Base-by-base conservation (phyloP, 2,797 vertebrate species). In the Lepilemur septentrionalis region DNA sequence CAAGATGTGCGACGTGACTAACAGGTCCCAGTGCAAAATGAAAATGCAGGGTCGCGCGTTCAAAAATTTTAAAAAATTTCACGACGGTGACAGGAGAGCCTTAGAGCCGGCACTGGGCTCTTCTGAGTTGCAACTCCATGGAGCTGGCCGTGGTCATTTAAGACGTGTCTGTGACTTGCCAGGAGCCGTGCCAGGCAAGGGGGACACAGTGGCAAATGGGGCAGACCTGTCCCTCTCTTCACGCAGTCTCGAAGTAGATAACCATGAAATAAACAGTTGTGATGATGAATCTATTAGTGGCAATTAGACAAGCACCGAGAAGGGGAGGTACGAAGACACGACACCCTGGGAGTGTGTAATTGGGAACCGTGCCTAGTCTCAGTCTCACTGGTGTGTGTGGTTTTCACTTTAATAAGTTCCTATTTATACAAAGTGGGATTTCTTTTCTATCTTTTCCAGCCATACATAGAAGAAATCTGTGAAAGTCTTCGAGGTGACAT, bases 391-490 rank as follows among this genome's bases (percentile, higher is more conserved):
- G 4, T 30, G 6, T 65, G 38, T 38, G 22, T 15, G 38, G 38
- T 46, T 75, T 76, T 50, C 17, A 30, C 18, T 75, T 43, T 46
- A 9, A 15, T n/a, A 0, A 3, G 9, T 78, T 92, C 72, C 65
- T 59, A 12, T 52, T 96, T 41, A 94, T 20, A 30, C 23, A 61
- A 4, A 28, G 11, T 73, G 50, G 46, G 0, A 63, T 94, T 91
- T 96, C 81, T 96, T 82, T 96, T 96, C 92, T 30, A 14, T 93
- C 35, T 63, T 65, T 98, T 98, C 18, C 96, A 99, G 99, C 99
- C 99, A 92, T 99, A 99, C 98, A 99, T 99, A 93, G 99, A 99
- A 98, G 99, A 99, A 98, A 99, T 99, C 89, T 99, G 99, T 92
- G 99, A 99, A 98, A 99, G 99, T 98, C 99, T 99, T 93, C 99